These are phyloP conservation scores for Xiphorhynchus elegans DNA, from an alignment of 2,113 vertebrate genomes.

Conservation along the genomic window DNA sequence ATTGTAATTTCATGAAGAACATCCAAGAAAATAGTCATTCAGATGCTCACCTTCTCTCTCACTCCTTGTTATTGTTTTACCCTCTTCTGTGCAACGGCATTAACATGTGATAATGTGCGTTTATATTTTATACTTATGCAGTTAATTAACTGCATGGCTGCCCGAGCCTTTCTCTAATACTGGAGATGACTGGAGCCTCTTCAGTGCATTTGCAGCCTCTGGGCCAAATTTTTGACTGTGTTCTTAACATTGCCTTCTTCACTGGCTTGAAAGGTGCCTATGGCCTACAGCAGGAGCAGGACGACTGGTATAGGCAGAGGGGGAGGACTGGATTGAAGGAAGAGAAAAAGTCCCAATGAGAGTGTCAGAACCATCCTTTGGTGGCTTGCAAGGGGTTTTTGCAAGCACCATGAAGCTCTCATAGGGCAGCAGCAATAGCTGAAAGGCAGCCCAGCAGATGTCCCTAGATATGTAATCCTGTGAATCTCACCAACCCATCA, in stretches of 20 bases:
- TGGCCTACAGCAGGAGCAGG: rapidly evolving
- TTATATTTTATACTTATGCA: not conserved
- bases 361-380: not conserved
- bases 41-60: not conserved
- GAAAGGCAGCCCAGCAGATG: not conserved
- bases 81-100: constrained; percentile 9
- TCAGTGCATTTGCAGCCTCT: not conserved
- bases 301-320: not conserved
- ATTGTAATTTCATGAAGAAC: not conserved
- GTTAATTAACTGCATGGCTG: not conserved
- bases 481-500: not conserved
- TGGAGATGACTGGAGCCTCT: not conserved
- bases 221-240: not conserved
- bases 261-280: not conserved
- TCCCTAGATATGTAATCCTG: not conserved
- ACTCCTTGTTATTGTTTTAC: not conserved
- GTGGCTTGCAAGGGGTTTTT: not conserved
- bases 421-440: not conserved
- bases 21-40: not conserved
- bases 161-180: not conserved
- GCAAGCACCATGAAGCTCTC: not conserved
- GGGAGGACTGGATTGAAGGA: not conserved
- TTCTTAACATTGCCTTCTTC: rapidly evolving
- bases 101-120: not conserved
- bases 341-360: not conserved